Percentiles rank a stretch among this genome's conserved stretches.
Conservation (phyloP, 1,140 invertebrate species). For the Trichonephila clavipes region DNA sequence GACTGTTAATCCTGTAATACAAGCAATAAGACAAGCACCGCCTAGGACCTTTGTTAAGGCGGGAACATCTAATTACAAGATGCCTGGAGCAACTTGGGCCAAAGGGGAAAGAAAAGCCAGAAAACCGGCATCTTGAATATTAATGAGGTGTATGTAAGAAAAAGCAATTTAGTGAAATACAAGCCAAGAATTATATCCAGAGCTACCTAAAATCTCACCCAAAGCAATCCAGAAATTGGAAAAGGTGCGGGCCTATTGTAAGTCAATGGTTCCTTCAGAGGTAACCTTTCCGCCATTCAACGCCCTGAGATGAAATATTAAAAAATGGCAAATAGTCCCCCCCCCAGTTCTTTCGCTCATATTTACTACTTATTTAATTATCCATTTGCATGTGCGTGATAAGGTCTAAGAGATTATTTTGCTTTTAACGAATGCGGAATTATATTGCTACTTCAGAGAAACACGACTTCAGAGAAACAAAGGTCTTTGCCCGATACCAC, state of each 20-base stretch:
- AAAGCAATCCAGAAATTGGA: neutral
- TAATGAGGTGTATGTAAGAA: conserved; percentile 40
- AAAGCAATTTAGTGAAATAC: conserved; percentile 1
- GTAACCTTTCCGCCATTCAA: conserved; percentile 20
- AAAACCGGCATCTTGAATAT: conserved; percentile 53
- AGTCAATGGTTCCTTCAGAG: neutral
- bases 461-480: conserved; percentile 23
- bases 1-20: conserved; percentile 1
- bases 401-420: conserved; percentile 21
- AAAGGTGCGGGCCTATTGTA: conserved; percentile 19
- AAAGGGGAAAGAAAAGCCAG: neutral
- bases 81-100: neutral
- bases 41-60: conserved; percentile 32
- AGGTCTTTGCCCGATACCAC: neutral
- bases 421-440: neutral
- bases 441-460: neutral
- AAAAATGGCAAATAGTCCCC: neutral
- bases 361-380: conserved; percentile 26
- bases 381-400: conserved; percentile 20
- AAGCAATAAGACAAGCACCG: conserved; percentile 25
- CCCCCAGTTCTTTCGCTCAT: neutral
- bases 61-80: conserved; percentile 47
- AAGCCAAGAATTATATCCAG: neutral
- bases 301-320: neutral
- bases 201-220: conserved; percentile 4